Conservation (phyloP, 92 coral and sea anemone species). For the Heteractis magnifica region DNA sequence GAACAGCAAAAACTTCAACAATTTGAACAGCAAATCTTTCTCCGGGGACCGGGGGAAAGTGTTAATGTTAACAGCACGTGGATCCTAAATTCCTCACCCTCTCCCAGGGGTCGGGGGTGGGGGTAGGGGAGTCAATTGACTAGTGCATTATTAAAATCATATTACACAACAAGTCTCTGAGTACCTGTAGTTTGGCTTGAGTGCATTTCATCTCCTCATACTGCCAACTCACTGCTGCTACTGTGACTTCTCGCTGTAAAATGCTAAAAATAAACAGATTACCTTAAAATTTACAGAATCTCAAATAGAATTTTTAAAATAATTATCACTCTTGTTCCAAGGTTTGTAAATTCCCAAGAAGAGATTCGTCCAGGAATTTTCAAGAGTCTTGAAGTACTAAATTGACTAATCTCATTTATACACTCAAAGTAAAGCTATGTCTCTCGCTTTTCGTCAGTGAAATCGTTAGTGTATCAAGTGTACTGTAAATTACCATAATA, state of each 20-base stretch:
- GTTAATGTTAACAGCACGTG: no score
- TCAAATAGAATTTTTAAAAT: not conserved
- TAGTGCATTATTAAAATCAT: no score
- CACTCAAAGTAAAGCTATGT: no score
- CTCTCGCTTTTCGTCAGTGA: not conserved
- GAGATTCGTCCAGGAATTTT: not conserved
- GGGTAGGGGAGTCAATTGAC: no score
- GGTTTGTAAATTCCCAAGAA: no score
- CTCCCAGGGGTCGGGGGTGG: no score
- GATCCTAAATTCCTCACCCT: no score
- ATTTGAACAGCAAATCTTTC: no score
- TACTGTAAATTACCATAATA: conserved; percentile 13
- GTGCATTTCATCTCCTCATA: conserved; percentile 69
- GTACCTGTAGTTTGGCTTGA: conserved; percentile 57
- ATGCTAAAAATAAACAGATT: conserved; percentile 34
- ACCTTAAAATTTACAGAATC: not conserved
- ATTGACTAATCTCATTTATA: no score
- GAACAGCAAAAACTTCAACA: no score
- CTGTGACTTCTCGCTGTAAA: conserved; percentile 61
- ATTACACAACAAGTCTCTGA: no score
- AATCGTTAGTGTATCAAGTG: not conserved
- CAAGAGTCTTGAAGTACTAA: not conserved
- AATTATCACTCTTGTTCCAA: not conserved
- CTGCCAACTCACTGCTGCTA: conserved; percentile 58
- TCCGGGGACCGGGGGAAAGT: no score